phyloP scores from a whole-genome alignment of 1,140 invertebrate genomes.

The Hypsibius dujardini region DNA sequence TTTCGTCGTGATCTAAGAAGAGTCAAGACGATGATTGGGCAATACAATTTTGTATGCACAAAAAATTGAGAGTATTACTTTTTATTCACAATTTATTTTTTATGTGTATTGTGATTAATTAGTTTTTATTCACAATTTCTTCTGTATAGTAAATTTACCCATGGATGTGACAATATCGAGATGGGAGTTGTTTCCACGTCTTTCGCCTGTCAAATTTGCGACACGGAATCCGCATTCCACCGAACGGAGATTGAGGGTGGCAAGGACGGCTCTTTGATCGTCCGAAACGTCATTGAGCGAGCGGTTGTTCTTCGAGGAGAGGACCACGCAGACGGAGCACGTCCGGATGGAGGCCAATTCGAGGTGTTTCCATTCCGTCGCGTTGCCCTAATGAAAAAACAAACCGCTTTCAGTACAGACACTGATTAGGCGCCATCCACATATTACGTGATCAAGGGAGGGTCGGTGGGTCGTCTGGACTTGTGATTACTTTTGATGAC shows the following conservation, averaged over 20 bases:
- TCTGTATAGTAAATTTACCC: background rate
- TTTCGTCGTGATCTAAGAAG: background rate
- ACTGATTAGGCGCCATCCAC: no score
- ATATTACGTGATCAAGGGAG: no score
- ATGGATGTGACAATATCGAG: background rate
- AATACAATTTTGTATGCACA: no score
- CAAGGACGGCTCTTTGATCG: constrained; percentile 2
- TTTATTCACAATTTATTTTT: background rate
- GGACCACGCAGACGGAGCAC: background rate
- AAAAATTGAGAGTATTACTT: no score
- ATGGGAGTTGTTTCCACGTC: background rate
- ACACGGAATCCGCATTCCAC: background rate
- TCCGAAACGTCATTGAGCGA: background rate
- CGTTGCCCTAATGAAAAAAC: background rate
- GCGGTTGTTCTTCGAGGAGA: background rate
- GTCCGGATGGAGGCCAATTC: background rate
- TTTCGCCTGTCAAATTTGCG: background rate
- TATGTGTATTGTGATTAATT: background rate
- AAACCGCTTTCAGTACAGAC: no score
- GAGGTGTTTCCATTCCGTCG: background rate
- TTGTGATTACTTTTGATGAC: no score
- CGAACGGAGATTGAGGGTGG: background rate
- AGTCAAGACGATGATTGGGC: no score
- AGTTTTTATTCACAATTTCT: background rate
- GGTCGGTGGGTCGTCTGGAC: no score